phyloP scores from a whole-genome alignment of 2,888 invertebrate genomes.

The Lissonota sp. region DNA sequence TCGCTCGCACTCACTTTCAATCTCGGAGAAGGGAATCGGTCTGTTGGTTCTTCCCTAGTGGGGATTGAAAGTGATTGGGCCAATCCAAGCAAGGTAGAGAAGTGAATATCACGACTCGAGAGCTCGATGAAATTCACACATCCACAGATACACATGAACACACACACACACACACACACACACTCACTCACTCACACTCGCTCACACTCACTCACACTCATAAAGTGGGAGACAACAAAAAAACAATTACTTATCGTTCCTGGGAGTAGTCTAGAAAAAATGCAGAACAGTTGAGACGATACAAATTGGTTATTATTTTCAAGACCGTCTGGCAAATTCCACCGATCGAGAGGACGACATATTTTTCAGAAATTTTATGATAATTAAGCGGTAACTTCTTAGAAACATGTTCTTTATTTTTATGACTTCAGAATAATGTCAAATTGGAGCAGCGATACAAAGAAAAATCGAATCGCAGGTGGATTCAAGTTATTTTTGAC shows the following conservation, averaged over 20 bases:
- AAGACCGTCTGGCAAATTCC: neutral
- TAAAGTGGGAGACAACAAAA: constrained; percentile 9
- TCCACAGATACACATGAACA: too few species aligned
- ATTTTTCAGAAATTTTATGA: too few species aligned
- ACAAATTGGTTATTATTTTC: neutral
- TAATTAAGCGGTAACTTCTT: too few species aligned
- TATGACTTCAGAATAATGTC: too few species aligned
- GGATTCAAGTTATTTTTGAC: too few species aligned
- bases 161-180: neutral
- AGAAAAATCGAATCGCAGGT: too few species aligned
- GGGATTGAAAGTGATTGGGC: constrained; percentile 43
- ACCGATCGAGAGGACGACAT: too few species aligned
- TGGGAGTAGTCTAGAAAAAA: constrained; percentile 28
- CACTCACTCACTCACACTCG: neutral
- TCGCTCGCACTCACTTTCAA: constrained; percentile 12
- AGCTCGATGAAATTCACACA: constrained; percentile 22
- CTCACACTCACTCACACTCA: neutral
- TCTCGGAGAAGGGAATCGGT: constrained; percentile 50
- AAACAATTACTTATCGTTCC: constrained; percentile 13
- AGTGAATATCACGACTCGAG: constrained; percentile 28
- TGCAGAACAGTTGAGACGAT: constrained; percentile 1
- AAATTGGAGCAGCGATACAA: too few species aligned
- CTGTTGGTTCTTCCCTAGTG: constrained; percentile 22
- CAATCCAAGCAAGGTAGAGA: constrained; percentile 37
- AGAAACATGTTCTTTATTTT: too few species aligned